Conservation (phyloP, 1,140 invertebrate species). For the Cotesia vestalis region DNA sequence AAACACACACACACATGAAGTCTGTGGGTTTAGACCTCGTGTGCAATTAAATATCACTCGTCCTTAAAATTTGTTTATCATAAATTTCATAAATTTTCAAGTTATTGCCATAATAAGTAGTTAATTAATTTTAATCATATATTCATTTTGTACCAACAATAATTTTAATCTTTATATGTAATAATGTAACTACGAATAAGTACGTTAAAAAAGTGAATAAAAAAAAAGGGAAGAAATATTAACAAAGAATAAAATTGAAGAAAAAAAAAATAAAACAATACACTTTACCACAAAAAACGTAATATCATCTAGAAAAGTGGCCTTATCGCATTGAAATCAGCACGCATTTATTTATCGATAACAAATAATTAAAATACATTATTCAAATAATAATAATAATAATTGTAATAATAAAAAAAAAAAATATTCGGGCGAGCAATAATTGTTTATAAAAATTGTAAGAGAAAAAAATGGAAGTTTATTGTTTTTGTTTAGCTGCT, state of each 20-base stretch:
- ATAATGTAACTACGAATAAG: conserved; percentile 8
- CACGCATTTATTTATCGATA: conserved; percentile 31
- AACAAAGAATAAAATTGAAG: too few relatives aligned
- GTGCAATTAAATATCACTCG: conserved; percentile 18
- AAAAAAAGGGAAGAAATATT: too few relatives aligned
- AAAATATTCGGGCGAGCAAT: conserved; percentile 14
- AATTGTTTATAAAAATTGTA: background rate
- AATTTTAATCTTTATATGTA: conserved; percentile 8
- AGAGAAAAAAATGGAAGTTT: too few relatives aligned
- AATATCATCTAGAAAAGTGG: conserved; percentile 38
- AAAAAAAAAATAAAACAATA: background rate
- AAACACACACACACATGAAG: background rate
- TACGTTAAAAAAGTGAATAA: conserved; percentile 7
- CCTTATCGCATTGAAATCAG: conserved; percentile 37
- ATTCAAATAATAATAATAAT: too few relatives aligned
- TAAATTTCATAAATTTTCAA: background rate
- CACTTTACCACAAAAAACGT: conserved; percentile 23
- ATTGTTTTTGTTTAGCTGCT: conserved; percentile 12
- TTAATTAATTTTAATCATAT: conserved; percentile 16
- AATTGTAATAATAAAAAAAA: background rate
- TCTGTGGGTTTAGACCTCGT: conserved; percentile 12
- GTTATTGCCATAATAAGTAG: conserved; percentile 18
- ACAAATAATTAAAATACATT: background rate
- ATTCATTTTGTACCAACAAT: conserved; percentile 19
- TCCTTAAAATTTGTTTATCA: background rate